Evolutionary conservation across 2,797 vertebrate genomes (phyloP), one percentile per base, ranked within the genome.

Genomic region (Lateolabrax maculatus): DNA sequence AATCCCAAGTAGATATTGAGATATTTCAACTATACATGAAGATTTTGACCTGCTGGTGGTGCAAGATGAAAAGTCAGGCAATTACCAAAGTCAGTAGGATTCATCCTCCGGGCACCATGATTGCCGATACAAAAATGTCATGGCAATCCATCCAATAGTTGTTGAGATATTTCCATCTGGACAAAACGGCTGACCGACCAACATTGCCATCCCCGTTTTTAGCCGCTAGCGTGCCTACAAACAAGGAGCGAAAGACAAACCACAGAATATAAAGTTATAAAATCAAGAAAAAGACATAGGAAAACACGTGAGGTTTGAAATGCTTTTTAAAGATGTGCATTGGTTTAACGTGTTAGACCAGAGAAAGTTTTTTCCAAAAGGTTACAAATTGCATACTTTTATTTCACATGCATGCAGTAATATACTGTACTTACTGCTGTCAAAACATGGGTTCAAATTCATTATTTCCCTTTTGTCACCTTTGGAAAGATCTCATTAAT

Each of bases 401-500:
- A 53, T 46, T 36, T 46, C 3, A 63, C 48, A 29, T 19, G 15
- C 34, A 57, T 19, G 0, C n/a, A 61, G 29, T 4, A 21, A 57
- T 41, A 16, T 41, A 9, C 3, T 23, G 25, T 37, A 29, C 10
- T 57, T 46, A 8, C 8, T 31, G 31, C 34, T 49, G 60, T 31
- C 18, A 29, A 60, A 56, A 55, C 7, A 41, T 6, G n/a, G 34
- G n/a, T 31, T 4, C 15, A 18, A 23, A 83, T n/a, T 12, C 8
- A 46, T 60, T 27, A 0, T 29, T 58, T 49, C 65, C 9, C 39
- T 62, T n/a, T 72, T 43, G 25, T 34, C 23, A 39, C 23, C 13
- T 67, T 58, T 67, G 16, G 4, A 77, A 48, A 46, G 21, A 53
- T 72, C 52, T 64, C 34, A 56, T 72, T 60, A 29, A 52, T 21